Evolutionary conservation across 1,140 invertebrate genomes (phyloP).

Genomic region (Brachionus sp.): DNA sequence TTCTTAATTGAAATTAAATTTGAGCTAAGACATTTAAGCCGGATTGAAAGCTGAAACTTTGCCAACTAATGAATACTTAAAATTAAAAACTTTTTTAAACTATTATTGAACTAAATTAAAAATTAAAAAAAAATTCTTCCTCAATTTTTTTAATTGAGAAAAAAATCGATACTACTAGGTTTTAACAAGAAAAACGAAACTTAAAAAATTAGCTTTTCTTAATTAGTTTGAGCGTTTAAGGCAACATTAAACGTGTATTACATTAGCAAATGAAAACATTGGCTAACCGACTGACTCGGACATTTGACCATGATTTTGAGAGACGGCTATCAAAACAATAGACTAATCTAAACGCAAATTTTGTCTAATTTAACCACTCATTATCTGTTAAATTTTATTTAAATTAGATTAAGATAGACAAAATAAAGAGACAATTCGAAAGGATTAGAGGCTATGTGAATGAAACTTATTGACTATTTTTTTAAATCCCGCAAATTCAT

Average conservation of each 20-base stretch:
- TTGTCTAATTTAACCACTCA: conserved; percentile 22
- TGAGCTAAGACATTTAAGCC: background rate
- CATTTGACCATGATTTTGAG: background rate
- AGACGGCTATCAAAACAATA: background rate
- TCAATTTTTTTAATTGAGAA: background rate
- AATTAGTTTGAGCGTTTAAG: background rate
- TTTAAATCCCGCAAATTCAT: background rate
- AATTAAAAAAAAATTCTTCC: background rate
- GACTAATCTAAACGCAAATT: conserved; percentile 15
- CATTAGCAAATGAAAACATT: background rate
- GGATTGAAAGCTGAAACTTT: background rate
- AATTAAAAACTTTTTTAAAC: background rate
- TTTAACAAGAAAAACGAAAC: background rate
- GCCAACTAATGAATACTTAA: background rate
- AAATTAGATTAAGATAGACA: conserved; percentile 25
- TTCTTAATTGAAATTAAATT: background rate
- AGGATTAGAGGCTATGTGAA: background rate
- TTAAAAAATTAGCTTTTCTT: background rate
- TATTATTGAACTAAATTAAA: background rate
- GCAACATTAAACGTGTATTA: background rate
- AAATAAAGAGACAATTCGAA: background rate
- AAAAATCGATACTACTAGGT: background rate
- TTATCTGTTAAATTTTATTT: conserved; percentile 26
- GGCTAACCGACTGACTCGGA: background rate
- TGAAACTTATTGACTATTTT: background rate